Evolutionary conservation across 2,888 invertebrate genomes (phyloP), one percentile per base, ranked within the genome.

Genomic region (Xestia rhomboidea): DNA sequence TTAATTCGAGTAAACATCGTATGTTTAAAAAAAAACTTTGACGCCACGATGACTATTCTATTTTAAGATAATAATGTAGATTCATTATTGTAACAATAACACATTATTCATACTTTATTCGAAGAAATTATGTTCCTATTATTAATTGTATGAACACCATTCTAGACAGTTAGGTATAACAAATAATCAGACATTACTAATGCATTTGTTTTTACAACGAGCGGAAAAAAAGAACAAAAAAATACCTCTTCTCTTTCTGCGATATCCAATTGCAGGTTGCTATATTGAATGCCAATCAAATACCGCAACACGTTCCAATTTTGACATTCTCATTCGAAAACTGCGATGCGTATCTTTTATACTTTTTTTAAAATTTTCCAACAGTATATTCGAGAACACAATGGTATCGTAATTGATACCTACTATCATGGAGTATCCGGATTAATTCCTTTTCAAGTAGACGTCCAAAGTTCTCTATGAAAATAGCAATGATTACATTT

Each of bases 41-140:
- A 76, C 49, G 57, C 3, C 66, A 67, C n/a, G 13, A 77, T 82
- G 63, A 63, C 57, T 27, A 18, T 63, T 30, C 11, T 57, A 64
- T 51, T 69, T 66, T 76, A 51, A 49, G 57, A 81, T 76, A 21
- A 81, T 62, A 49, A 44, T 44, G 24, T 30, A n/a, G 21, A 62
- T 54, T 7, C 0, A 51, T 46, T 44, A 60, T 18, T 41, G 44
- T 54, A n/a, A 64, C 34, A 79, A 79, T n/a, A 74, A 81, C 24
- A 68, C 13, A 68, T 67, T 49, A 73, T 49, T 73, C 13, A 49
- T 81, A 15, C 8, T 15, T 79, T 4, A 49, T 66, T 18, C 11
- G 27, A 27, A 51, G 0, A 51, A 60, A 34, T 69, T 1, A 57
- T 60, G 11, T 11, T n/a, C n/a, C 7, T 15, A n/a, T 57, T 54